Conservation (phyloP, 2,113 vertebrate species). For the Tetraodon nigroviridis region DNA sequence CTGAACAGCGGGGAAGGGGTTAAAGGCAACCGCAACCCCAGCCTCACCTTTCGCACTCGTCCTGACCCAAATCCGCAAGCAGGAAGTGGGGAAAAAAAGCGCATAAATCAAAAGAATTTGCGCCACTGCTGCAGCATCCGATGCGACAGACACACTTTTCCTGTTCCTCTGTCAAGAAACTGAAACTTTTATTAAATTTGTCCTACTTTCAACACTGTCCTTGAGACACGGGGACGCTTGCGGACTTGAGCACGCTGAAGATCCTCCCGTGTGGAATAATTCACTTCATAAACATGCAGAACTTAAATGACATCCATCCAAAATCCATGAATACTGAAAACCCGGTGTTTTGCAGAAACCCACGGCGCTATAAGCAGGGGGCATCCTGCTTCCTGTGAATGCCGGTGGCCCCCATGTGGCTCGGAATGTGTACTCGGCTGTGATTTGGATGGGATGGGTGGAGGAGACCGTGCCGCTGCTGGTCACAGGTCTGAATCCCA, state of each 20-base stretch:
- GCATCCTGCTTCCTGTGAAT: constrained; percentile 37
- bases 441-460: constrained; percentile 38
- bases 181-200: too few relatives aligned
- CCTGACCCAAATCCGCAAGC: constrained; percentile 4
- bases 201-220: constrained; percentile 1
- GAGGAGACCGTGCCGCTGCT: constrained; percentile 54
- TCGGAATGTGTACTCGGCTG: constrained; percentile 33
- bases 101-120: not conserved
- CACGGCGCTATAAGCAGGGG: constrained; percentile 30
- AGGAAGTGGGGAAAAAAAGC: constrained; percentile 7
- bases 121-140: not conserved
- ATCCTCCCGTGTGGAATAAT: constrained; percentile 28
- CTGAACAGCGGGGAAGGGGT: constrained; percentile 51
- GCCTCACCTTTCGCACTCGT: constrained; percentile 58
- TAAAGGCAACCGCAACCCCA: constrained; percentile 52
- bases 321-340: constrained; percentile 71
- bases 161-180: too few relatives aligned
- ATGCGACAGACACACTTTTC: not conserved
- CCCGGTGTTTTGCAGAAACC: constrained; percentile 38
- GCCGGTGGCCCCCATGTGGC: constrained; percentile 31
- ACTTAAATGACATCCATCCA: constrained; percentile 58
- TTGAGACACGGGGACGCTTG: not conserved
- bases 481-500: constrained; percentile 58
- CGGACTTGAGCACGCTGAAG: constrained; percentile 12
- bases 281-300: constrained; percentile 59